These are phyloP conservation scores for Telmatherina bonti DNA, from an alignment of 2,797 vertebrate species.

Conservation along the genomic window DNA sequence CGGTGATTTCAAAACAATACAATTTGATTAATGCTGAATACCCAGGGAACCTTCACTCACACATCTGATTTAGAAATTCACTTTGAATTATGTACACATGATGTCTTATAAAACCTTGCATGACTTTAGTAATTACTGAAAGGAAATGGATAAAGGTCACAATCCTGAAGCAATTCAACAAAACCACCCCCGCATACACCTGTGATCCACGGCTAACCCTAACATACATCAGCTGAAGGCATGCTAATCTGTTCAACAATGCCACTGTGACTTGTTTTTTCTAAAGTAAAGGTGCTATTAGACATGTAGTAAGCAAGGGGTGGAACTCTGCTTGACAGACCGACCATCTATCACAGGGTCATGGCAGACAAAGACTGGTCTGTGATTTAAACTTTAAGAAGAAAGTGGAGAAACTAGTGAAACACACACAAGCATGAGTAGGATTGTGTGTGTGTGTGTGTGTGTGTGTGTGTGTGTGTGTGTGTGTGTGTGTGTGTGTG, in stretches of 20 bases:
- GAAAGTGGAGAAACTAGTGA: slow-evolving; percentile 8
- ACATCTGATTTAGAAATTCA: slow-evolving; percentile 78
- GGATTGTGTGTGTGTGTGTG: not conserved
- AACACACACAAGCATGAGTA: not conserved
- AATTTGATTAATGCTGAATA: slow-evolving; percentile 76
- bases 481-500: too few species aligned
- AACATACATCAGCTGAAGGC: slow-evolving; percentile 6
- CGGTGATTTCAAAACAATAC: slow-evolving; percentile 82
- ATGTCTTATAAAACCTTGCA: slow-evolving; percentile 53
- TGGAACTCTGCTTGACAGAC: slow-evolving; percentile 14
- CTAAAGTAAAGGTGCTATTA: not conserved
- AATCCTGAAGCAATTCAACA: slow-evolving; percentile 40
- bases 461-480: too few species aligned
- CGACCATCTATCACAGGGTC: slow-evolving; percentile 10
- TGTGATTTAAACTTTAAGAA: slow-evolving; percentile 15
- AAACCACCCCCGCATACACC: slow-evolving; percentile 33
- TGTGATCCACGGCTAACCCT: slow-evolving; percentile 36
- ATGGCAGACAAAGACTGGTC: slow-evolving; percentile 16
- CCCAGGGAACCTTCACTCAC: slow-evolving; percentile 58
- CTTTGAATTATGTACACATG: slow-evolving; percentile 65
- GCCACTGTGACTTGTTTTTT: slow-evolving; percentile 21
- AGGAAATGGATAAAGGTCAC: slow-evolving; percentile 39
- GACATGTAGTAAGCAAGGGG: slow-evolving; percentile 6
- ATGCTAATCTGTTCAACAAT: slow-evolving; percentile 4
- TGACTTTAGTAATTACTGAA: slow-evolving; percentile 48